Conservation (phyloP, 2,113 vertebrate genomes). For the Opisthocomus hoazin region DNA sequence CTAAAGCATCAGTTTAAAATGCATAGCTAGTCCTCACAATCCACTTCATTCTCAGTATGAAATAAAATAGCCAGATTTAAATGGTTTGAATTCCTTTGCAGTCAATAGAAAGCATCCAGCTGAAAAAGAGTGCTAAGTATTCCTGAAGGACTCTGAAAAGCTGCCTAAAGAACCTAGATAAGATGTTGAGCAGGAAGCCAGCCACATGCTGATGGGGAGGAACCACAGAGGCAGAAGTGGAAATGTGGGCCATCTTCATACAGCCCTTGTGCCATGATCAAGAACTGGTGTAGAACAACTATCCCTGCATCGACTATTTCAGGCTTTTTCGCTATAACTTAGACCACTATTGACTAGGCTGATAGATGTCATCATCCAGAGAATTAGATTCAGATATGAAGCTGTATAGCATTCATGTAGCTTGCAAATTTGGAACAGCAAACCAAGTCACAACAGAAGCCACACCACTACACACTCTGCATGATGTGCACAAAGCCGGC, state of each 20-base stretch:
- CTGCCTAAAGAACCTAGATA: background rate
- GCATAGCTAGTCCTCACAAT: background rate
- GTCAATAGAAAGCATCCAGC: background rate
- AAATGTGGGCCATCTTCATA: background rate
- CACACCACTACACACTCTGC: background rate
- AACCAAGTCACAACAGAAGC: background rate
- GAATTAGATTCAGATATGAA: background rate
- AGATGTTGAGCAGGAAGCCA: background rate
- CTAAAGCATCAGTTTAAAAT: background rate
- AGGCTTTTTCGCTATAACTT: background rate
- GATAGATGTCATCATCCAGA: background rate
- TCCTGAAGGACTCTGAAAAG: background rate
- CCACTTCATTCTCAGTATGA: background rate
- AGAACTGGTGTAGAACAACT: background rate
- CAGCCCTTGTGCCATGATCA: accelerated
- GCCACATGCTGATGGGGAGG: background rate
- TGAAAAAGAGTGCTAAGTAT: background rate
- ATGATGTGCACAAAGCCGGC: background rate
- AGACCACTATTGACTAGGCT: background rate
- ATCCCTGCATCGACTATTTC: background rate
- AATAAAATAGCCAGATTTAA: background rate
- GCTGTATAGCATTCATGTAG: background rate
- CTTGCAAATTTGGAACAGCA: background rate
- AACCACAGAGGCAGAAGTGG: background rate
- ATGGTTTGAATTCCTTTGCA: background rate